Percentiles rank a stretch among this genome's conserved stretches.
These are phyloP conservation scores for Desmodus rotundus DNA, from an alignment of 2,113 vertebrate genomes.

Conservation along the genomic window DNA sequence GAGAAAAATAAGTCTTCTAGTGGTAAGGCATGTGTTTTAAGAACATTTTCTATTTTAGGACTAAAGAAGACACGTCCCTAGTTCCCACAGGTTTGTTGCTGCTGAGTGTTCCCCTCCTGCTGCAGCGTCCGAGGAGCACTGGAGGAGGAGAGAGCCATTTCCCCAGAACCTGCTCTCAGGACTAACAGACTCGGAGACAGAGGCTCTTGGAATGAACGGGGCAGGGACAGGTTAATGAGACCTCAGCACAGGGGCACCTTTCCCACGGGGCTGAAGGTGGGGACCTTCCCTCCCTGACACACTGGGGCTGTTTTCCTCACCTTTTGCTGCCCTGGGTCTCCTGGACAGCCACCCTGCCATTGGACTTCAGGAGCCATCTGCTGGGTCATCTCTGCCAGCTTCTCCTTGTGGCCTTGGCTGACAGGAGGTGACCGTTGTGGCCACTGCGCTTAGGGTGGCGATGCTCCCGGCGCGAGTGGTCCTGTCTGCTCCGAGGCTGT, in stretches of 20 bases:
- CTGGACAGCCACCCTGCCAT: not conserved
- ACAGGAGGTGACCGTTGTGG: not conserved
- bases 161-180: not conserved
- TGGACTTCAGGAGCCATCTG: not conserved
- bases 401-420: not conserved
- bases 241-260: not conserved
- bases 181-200: not conserved
- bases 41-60: not conserved
- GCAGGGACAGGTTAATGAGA: not conserved
- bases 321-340: not conserved
- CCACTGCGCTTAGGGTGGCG: not conserved
- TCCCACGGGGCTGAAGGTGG: not conserved
- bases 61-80: not conserved
- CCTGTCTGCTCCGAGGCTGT: not conserved
- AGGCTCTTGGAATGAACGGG: not conserved
- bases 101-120: not conserved
- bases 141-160: not conserved
- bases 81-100: not conserved
- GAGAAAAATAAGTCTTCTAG: not conserved
- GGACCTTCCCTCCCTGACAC: not conserved
- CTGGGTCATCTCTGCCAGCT: not conserved
- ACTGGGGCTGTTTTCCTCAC: not conserved
- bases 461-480: not conserved
- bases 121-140: not conserved
- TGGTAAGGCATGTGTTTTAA: not conserved